Percentiles rank a stretch among this genome's conserved stretches.
Conservation (phyloP, 2,113 vertebrate species). For the Clarias gariepinus region DNA sequence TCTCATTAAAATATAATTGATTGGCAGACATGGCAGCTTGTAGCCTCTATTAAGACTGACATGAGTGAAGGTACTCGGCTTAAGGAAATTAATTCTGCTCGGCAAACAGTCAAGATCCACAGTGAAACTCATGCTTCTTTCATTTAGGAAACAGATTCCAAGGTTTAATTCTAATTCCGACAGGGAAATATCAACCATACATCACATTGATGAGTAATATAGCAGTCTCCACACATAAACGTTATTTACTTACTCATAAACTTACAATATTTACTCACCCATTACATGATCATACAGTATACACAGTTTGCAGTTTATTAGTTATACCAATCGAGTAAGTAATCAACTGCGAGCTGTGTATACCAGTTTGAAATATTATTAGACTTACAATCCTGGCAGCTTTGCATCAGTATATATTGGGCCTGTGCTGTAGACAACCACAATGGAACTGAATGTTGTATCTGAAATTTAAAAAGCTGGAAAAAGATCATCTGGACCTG, state of each 20-base stretch:
- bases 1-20: slow-evolving; percentile 63
- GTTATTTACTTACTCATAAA: slow-evolving; percentile 4
- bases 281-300: background rate
- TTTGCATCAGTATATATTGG: background rate
- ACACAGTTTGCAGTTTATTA: background rate
- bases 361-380: background rate
- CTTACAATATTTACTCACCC: slow-evolving; percentile 6
- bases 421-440: background rate
- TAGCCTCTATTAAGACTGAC: slow-evolving; percentile 62
- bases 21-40: slow-evolving; percentile 51
- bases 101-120: slow-evolving; percentile 50
- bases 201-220: background rate
- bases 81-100: slow-evolving; percentile 54
- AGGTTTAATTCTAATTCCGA: background rate
- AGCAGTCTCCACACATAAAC: background rate
- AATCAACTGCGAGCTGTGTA: background rate
- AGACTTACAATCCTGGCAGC: background rate
- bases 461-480: background rate
- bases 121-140: background rate
- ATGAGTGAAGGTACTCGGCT: slow-evolving; percentile 28
- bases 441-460: background rate
- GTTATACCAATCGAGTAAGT: background rate
- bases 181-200: background rate
- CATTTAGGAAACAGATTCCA: background rate
- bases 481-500: background rate